Percentiles rank a stretch among this genome's conserved stretches.
Evolutionary conservation across 1,140 invertebrate genomes (phyloP).

Genomic region (Lasioglossum baleicum): DNA sequence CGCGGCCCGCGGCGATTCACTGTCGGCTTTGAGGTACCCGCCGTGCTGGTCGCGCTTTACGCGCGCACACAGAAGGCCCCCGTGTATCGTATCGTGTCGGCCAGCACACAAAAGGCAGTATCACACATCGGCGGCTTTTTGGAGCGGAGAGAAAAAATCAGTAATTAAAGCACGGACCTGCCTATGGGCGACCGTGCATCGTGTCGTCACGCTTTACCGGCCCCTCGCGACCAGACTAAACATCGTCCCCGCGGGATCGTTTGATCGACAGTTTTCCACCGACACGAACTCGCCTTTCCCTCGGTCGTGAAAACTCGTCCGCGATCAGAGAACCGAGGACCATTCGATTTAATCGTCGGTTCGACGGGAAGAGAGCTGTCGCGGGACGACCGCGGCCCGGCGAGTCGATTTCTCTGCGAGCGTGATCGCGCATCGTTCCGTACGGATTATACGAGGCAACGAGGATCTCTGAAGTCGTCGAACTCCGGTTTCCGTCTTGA

Average conservation of each 20-base stretch:
- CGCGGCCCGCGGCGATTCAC: conserved; percentile 56
- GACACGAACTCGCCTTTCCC: background rate
- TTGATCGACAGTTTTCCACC: conserved; percentile 2
- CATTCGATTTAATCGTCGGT: background rate
- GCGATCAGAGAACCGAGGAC: background rate
- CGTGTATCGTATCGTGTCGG: background rate
- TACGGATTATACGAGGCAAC: background rate
- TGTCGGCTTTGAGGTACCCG: conserved; percentile 36
- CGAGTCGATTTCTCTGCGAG: background rate
- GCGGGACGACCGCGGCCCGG: too few relatives aligned
- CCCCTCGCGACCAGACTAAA: conserved; percentile 7
- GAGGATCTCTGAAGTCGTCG: background rate
- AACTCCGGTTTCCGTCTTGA: background rate
- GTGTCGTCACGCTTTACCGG: conserved; percentile 49
- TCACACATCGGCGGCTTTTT: conserved; percentile 71
- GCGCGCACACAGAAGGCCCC: conserved; percentile 38
- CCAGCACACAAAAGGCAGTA: conserved; percentile 31
- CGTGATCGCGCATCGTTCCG: background rate
- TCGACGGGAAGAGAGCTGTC: background rate
- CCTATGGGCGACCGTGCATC: conserved; percentile 28
- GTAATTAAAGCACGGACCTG: conserved; percentile 57
- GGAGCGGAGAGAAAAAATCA: conserved; percentile 65
- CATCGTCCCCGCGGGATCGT: background rate
- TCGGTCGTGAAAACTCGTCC: background rate
- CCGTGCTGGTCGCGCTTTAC: conserved; percentile 41